Evolutionary conservation across 2,113 vertebrate species (phyloP), one percentile per base, ranked within the genome.

Genomic region (Gobius niger): DNA sequence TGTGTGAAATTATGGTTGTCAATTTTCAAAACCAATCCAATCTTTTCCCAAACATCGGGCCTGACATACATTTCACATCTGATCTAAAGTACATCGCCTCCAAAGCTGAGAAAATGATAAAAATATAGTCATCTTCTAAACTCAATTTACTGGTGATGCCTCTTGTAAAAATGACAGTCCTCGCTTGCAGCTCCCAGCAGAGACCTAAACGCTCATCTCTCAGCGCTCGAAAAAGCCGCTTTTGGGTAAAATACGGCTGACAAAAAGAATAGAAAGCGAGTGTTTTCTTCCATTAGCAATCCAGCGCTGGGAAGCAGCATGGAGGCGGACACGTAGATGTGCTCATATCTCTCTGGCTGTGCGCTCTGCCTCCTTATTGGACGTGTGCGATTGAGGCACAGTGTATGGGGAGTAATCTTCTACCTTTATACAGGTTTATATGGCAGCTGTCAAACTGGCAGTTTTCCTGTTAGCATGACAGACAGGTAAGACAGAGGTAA

Each of bases 71-170:
- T 78, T 77, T 85, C 76, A 60, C 71, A 72, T 85, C 73, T 81
- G 70, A 81, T 84, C 52, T 73, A 83, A 87, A 78, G 71, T 80
- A 82, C 80, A 80, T 69, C 70, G 82, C 85, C 78, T 87, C 74
- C 62, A 4, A 82, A 84, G 67, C 66, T 47, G 74, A 72, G 70
- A 80, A 75, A 78, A 80, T 75, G 72, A 81, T 76, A 82, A 86
- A 86, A 65, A 66, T 69, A 61, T 4, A 71, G 81, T 71, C 80
- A 24, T 80, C 75, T 81, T 82, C 63, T 71, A 72, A 90, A 88
- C 82, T 85, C 85, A 86, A 87, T 89, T 87, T 85, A 82, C 73
- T 85, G 85, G 87, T 88, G 84, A 88, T 70, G 67, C 79, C 79
- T 74, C 74, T 83, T 78, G 78, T 65, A 73, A 73, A 54, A 81